These are phyloP conservation scores for Cantharis rufa DNA, from an alignment of 2,888 invertebrate species.

Conservation along the genomic window DNA sequence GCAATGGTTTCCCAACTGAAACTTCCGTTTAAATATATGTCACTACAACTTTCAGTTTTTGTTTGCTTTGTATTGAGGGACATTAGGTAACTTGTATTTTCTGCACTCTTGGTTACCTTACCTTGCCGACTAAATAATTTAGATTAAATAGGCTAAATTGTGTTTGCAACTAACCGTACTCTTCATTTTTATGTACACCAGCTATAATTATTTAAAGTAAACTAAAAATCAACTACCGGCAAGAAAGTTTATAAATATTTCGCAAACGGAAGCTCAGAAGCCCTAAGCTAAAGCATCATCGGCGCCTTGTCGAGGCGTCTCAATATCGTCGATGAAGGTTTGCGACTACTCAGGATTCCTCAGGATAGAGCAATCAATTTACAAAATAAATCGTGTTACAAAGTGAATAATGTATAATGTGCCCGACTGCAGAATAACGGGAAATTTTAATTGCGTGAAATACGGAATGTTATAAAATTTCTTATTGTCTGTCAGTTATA, in stretches of 20 bases:
- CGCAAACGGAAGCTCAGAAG: neutral
- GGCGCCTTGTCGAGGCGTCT: neutral
- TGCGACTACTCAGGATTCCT: neutral
- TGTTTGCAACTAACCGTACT: too few species aligned
- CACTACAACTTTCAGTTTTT: too few species aligned
- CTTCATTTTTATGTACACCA: too few species aligned
- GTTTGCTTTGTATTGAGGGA: too few species aligned
- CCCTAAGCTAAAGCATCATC: neutral
- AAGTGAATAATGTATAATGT: neutral
- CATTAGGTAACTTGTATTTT: too few species aligned
- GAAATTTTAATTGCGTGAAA: neutral
- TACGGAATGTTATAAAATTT: neutral
- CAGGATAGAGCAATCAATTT: neutral
- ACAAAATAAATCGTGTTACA: neutral
- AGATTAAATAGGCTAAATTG: too few species aligned
- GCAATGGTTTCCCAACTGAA: too few species aligned
- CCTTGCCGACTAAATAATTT: too few species aligned
- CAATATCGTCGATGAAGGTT: neutral
- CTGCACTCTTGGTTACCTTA: too few species aligned
- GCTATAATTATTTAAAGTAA: neutral
- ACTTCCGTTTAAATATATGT: too few species aligned
- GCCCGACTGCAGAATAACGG: neutral
- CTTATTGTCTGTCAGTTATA: slow-evolving; percentile 3
- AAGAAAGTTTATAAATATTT: neutral
- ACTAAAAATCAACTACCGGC: neutral